Conservation (phyloP, 2,113 vertebrate genomes). For the Morphnarchus princeps region DNA sequence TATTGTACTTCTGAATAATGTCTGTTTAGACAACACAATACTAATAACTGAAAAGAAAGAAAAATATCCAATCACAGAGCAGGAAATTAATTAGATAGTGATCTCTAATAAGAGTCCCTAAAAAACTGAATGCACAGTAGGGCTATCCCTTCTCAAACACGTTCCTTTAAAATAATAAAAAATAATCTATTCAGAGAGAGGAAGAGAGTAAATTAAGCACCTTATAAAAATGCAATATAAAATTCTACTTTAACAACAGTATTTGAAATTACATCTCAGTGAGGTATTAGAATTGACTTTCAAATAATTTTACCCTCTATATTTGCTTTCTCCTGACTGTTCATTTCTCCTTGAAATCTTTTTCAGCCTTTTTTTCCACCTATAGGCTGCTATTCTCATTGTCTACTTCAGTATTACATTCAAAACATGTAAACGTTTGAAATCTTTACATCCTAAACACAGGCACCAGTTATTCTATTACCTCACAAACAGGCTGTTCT, state of each 20-base stretch:
- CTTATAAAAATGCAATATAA: not conserved
- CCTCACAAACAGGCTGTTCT: not conserved
- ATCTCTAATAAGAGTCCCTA: not conserved
- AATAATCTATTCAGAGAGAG: not conserved
- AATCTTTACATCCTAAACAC: not conserved
- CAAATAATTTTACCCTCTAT: not conserved
- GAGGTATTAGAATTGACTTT: not conserved
- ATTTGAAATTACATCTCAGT: not conserved
- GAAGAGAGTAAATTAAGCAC: not conserved
- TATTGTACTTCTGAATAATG: not conserved
- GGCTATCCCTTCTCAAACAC: not conserved
- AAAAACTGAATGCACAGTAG: not conserved
- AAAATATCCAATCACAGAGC: not conserved
- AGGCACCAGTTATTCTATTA: not conserved
- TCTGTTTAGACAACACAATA: not conserved
- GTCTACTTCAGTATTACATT: not conserved
- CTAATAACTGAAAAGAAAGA: not conserved
- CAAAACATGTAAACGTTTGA: not conserved
- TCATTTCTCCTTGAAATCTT: not conserved
- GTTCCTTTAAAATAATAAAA: not conserved
- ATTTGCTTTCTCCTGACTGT: not conserved
- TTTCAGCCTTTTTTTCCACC: rapidly evolving
- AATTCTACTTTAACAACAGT: not conserved
- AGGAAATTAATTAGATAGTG: not conserved
- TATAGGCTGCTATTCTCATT: not conserved